Conservation (phyloP, 2,113 vertebrate genomes). For the Polypterus senegalus region DNA sequence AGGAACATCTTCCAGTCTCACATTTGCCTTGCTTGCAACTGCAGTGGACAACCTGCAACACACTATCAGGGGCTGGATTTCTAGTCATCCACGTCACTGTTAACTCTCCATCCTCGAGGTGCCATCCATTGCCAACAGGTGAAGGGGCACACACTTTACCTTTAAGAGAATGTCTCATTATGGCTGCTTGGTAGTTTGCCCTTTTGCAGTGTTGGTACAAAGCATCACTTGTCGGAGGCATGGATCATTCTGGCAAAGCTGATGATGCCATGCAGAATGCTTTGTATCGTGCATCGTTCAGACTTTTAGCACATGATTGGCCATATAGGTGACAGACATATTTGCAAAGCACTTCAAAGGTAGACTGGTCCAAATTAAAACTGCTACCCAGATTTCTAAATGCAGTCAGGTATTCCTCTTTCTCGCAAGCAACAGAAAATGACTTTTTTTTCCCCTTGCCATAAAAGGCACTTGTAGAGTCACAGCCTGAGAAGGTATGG, state of each 20-base stretch:
- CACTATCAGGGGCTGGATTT: conserved; percentile 19
- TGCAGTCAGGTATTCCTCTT: conserved; percentile 17
- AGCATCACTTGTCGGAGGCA: conserved; percentile 13
- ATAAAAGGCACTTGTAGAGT: conserved; percentile 22
- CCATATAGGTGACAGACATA: conserved; percentile 21
- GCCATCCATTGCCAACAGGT: conserved; percentile 16
- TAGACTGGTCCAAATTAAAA: conserved; percentile 16
- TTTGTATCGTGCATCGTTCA: conserved; percentile 19
- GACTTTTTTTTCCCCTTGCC: conserved; percentile 19
- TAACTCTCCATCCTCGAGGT: conserved; percentile 18
- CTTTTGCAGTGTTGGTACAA: conserved; percentile 18
- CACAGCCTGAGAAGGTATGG: conserved; percentile 22
- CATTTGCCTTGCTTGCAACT: conserved; percentile 21
- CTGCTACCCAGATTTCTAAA: conserved; percentile 20
- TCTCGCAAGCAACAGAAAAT: conserved; percentile 17
- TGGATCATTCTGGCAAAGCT: conserved; percentile 16
- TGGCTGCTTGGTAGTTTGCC: conserved; percentile 20
- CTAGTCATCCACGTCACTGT: conserved; percentile 21
- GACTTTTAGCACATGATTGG: conserved; percentile 14
- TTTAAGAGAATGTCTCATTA: conserved; percentile 10
- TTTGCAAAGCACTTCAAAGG: conserved; percentile 18
- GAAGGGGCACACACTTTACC: conserved; percentile 1
- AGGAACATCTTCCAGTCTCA: conserved; percentile 1
- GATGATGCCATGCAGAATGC: conserved; percentile 17
- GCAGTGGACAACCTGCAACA: conserved; percentile 22